Evolutionary conservation across 2,888 invertebrate genomes (phyloP), one percentile per base, ranked within the genome.

Genomic region (Nomada fabriciana): DNA sequence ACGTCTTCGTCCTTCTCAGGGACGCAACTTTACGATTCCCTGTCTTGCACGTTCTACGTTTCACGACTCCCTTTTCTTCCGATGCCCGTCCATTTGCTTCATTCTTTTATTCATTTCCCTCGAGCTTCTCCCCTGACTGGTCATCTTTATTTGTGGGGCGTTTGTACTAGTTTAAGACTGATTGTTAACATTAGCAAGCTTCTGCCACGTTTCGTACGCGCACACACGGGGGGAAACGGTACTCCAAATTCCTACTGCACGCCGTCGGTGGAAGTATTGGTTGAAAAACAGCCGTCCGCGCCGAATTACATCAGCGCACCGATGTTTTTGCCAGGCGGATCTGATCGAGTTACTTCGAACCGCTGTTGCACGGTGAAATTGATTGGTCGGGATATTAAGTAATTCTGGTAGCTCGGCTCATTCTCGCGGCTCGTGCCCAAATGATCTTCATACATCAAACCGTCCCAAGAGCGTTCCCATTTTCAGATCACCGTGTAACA

Each of bases 21-120:
- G 42, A 76, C 57, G 68, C 43, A 63, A 69, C 68, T 79, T 76
- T 69, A 68, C 43, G 76, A 23, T 47, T 60, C 75, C 50, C 65
- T n/a, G 74, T 77, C 75, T 74, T 74, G 23, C 23, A 3, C 15
- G 47, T 23, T 20, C 42, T n/a, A 18, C n/a, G n/a, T 53, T 63
- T 25, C 29, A 53, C 11, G 60, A n/a, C 4, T 29, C 61, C 53
- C 20, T 29, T 29, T 43, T 25, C 69, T 63, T 63, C 29, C 29
- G n/a, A 18, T 9, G 18, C 20, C 20, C 29, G 15, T 29, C 43
- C 61, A 2, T 29, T 69, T 20, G 55, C 29, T 36, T 13, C 20
- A 20, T 15, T 15, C 60, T 20, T 59, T 50, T 57, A 55, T n/a
- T 55, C 23, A 55, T 55, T 23, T 55, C 53, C 23, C 47, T 11